A percentile compares a stretch with the other conserved stretches of the same genome.
phyloP scores from a whole-genome alignment of 2,113 vertebrate species.

The Oreamnos americanus region DNA sequence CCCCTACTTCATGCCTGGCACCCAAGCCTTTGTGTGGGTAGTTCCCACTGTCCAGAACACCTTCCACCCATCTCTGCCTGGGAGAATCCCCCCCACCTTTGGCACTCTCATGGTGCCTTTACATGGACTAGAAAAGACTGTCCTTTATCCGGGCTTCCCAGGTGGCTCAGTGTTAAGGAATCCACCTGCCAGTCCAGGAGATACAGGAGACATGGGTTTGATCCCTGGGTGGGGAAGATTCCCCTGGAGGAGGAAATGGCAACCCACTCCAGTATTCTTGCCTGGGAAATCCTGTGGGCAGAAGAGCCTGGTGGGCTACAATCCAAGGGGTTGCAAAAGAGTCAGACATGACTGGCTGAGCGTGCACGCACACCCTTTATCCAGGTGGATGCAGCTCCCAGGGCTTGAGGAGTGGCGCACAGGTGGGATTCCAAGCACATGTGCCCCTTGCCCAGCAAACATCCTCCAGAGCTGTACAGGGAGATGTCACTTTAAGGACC shows the following conservation, averaged over 20 bases:
- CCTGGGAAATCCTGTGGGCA: background rate
- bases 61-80: background rate
- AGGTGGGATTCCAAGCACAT: background rate
- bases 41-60: background rate
- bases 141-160: background rate
- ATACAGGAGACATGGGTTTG: background rate
- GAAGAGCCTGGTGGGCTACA: background rate
- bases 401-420: background rate
- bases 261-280: background rate
- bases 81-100: background rate
- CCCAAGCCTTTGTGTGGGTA: background rate
- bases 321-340: background rate
- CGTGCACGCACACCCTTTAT: rapidly evolving
- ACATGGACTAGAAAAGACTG: background rate
- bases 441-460: background rate
- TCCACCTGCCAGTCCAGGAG: background rate
- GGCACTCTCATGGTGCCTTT: background rate
- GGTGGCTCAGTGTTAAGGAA: background rate
- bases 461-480: rapidly evolving
- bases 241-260: background rate
- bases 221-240: background rate
- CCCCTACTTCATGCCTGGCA: background rate
- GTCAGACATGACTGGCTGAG: background rate
- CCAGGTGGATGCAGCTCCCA: background rate
- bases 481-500: background rate